phyloP scores from a whole-genome alignment of 2,888 invertebrate genomes.

The Melieria crassipennis region DNA sequence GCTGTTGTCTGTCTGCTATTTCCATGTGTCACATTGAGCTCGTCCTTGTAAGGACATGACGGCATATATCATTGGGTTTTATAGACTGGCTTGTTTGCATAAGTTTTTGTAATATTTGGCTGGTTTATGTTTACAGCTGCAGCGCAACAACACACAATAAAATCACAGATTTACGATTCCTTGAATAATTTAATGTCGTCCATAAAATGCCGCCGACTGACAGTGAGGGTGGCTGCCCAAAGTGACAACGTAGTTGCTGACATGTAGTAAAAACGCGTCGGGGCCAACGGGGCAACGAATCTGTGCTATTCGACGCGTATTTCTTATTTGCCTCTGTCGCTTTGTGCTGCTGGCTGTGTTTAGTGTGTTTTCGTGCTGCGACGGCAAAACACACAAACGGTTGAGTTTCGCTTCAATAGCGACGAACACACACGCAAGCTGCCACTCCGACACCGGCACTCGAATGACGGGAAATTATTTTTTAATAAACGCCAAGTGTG shows the following conservation, averaged over 20 bases:
- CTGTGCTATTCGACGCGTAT: neutral
- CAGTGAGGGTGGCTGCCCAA: constrained; percentile 7
- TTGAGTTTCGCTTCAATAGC: constrained; percentile 8
- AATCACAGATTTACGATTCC: constrained; percentile 58
- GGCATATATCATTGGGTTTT: constrained; percentile 19
- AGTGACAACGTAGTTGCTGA: constrained; percentile 3
- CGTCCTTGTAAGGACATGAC: neutral
- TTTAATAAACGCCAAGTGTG: constrained; percentile 55
- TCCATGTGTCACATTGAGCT: constrained; percentile 4
- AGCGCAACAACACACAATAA: constrained; percentile 53
- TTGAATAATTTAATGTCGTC: constrained; percentile 57
- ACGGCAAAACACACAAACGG: constrained; percentile 1
- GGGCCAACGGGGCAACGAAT: neutral
- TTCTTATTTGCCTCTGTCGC: neutral
- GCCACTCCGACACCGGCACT: constrained; percentile 5
- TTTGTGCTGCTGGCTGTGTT: neutral
- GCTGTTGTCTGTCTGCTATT: constrained; percentile 42
- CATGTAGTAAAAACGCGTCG: constrained; percentile 4
- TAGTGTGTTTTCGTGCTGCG: neutral
- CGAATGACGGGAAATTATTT: constrained; percentile 52
- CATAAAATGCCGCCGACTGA: constrained; percentile 21
- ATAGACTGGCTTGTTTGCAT: constrained; percentile 50
- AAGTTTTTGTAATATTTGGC: constrained; percentile 59
- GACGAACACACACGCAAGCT: constrained; percentile 4
- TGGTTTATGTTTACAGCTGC: constrained; percentile 58